Base-by-base conservation (phyloP, 2,113 vertebrate species). In the Corythaeola cristata region DNA sequence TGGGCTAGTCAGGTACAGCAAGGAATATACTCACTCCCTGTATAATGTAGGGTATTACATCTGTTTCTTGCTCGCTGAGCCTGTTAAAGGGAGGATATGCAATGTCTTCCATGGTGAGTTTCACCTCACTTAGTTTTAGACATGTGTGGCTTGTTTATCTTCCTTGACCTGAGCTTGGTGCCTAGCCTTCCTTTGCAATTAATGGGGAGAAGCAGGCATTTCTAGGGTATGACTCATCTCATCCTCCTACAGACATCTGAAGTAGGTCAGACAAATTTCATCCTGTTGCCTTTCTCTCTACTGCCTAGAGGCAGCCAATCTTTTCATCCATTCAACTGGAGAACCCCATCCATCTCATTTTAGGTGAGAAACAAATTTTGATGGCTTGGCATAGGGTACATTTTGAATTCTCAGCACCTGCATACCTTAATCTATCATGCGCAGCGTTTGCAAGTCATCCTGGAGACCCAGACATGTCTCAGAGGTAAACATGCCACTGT, bases 1-100 rank as follows among this genome's bases (percentile, higher is more conserved):
- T n/a, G 20, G 5, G 30, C 41, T 69, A 6, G 15, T 4, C 26
- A 8, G 11, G 21, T n/a, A 17, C 20, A 56, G 28, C 37, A 45
- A 77, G 55, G 69, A 90, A 52, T 18, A 47, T 22, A 17, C 27
- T 26, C 28, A 69, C 18, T 69, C 45, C 16, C 45, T 62, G 8
- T 18, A 28, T 3, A 22, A 44, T 11, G 20, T 6, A 47, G 20
- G 7, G 15, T 39, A 47, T 26, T 44, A 63, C 0, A 0, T 11
- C 5, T 15, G 11, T 22, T 73, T 81, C 44, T 63, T 56, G 18
- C 52, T 59, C 44, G 32, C n/a, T 27, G 6, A 77, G 52, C 30
- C 77, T 60, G 0, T 63, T 32, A 55, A 23, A 67, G n/a, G 18
- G 20, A 84, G 18, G 24, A 91, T 89, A 76, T 3, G 8, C 3